phyloP scores from a whole-genome alignment of 2,888 invertebrate genomes.

The Margaritifera margaritifera region DNA sequence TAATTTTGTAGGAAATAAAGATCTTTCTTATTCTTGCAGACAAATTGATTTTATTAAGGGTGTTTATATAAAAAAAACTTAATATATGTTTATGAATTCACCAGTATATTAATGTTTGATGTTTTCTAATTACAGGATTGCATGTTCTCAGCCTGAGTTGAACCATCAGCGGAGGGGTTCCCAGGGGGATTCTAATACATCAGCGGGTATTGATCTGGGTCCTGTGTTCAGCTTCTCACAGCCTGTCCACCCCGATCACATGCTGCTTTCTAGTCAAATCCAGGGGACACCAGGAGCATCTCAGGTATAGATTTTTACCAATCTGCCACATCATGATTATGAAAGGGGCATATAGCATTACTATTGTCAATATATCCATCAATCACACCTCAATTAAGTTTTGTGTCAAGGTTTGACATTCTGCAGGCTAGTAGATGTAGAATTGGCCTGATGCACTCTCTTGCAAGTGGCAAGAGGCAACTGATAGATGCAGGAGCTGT shows the following conservation, averaged over 20 bases:
- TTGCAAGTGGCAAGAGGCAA: too few relatives aligned
- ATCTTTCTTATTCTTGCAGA: not conserved
- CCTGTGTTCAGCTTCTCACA: conserved; percentile 85
- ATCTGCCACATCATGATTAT: not conserved
- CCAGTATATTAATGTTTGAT: too few relatives aligned
- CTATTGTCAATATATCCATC: too few relatives aligned
- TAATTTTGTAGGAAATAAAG: not conserved
- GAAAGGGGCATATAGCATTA: too few relatives aligned
- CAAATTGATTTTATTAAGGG: too few relatives aligned
- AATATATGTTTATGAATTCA: too few relatives aligned
- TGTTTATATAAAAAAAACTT: too few relatives aligned
- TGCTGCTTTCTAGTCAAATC: conserved; percentile 83
- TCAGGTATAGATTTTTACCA: conserved; percentile 59
- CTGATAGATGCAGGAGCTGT: too few relatives aligned
- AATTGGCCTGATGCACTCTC: too few relatives aligned
- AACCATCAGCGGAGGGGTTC: conserved; percentile 25
- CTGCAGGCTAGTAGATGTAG: too few relatives aligned
- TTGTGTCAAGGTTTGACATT: too few relatives aligned
- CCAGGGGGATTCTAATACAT: conserved; percentile 42
- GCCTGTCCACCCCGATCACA: conserved; percentile 86
- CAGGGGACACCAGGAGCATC: conserved; percentile 67
- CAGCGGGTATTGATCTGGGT: conserved; percentile 36
- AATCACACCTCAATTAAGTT: too few relatives aligned
- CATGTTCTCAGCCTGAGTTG: conserved; percentile 67
- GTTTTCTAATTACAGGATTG: conserved; percentile 29